Percentiles rank a stretch among this genome's conserved stretches.
These are phyloP conservation scores for Xyrichtys novacula DNA, from an alignment of 2,797 vertebrate species.

Conservation along the genomic window DNA sequence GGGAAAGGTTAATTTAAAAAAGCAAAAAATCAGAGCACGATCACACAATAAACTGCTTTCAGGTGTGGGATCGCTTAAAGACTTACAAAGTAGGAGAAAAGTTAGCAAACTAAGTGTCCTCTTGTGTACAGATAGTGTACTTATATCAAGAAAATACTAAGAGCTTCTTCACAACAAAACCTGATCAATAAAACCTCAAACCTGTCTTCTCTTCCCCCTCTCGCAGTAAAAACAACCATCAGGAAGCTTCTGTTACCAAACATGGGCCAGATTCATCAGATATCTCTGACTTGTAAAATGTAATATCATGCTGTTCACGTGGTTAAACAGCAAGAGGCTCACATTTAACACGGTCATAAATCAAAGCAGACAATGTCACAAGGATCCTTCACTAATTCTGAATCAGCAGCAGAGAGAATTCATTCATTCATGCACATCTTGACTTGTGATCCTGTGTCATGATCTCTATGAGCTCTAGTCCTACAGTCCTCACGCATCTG, in stretches of 20 bases:
- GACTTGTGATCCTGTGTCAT: conserved; percentile 41
- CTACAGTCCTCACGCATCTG: conserved; percentile 21
- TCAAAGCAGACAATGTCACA: conserved; percentile 7
- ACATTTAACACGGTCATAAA: conserved; percentile 14
- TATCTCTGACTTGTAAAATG: conserved; percentile 4
- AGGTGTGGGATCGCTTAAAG: too few species aligned
- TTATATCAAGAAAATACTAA: too few species aligned
- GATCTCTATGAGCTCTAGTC: conserved; percentile 38
- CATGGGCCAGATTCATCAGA: conserved; percentile 4
- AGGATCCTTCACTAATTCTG: conserved; percentile 15
- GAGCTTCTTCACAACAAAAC: too few species aligned
- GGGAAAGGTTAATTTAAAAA: conserved; percentile 16
- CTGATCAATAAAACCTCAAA: too few species aligned
- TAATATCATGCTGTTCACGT: background rate
- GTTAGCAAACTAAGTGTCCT: too few species aligned
- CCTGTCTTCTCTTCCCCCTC: conserved; percentile 16
- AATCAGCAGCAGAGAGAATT: conserved; percentile 32
- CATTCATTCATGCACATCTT: conserved; percentile 4
- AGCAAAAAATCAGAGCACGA: too few species aligned
- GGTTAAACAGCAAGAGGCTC: conserved; percentile 10
- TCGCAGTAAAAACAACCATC: conserved; percentile 10
- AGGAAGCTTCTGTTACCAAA: conserved; percentile 13
- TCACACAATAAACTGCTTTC: too few species aligned
- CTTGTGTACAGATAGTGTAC: too few species aligned
- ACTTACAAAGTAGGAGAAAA: too few species aligned